Evolutionary conservation across 2,113 vertebrate species (phyloP).

Genomic region (Hypomesus transpacificus): DNA sequence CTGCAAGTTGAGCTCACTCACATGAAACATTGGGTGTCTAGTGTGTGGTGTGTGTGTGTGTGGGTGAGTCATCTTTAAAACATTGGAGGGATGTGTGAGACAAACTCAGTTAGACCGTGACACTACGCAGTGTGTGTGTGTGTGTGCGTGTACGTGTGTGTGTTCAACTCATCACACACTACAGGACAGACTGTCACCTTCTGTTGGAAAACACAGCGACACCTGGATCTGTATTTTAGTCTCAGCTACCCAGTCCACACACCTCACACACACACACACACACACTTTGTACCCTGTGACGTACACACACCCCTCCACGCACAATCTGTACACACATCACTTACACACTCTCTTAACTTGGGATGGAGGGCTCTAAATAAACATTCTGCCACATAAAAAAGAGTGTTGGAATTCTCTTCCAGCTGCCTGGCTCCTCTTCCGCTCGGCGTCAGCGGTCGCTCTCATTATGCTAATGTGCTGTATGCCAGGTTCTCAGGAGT

Average conservation of each 20-base stretch:
- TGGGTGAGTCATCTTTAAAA: no score
- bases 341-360: not conserved
- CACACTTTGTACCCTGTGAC: not conserved
- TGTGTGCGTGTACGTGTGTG: not conserved
- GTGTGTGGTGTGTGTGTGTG: no score
- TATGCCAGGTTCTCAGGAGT: constrained; percentile 37
- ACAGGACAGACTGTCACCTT: no score
- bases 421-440: constrained; percentile 29
- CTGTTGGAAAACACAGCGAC: no score
- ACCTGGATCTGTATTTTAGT: no score
- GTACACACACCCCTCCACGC: not conserved
- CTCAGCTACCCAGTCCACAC: not conserved
- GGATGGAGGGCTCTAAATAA: not conserved
- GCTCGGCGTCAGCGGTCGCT: constrained; percentile 42
- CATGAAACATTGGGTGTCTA: no score
- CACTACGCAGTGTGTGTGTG: not conserved
- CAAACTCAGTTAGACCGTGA: no score
- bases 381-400: not conserved
- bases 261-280: not conserved
- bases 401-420: constrained; percentile 16
- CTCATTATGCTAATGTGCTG: constrained; percentile 54
- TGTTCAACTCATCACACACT: no score
- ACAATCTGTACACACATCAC: not conserved
- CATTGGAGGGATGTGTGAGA: no score
- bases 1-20: no score